These are phyloP conservation scores for Mesorhabditis sp. DNA, from an alignment of 2,888 invertebrate species.

Conservation along the genomic window DNA sequence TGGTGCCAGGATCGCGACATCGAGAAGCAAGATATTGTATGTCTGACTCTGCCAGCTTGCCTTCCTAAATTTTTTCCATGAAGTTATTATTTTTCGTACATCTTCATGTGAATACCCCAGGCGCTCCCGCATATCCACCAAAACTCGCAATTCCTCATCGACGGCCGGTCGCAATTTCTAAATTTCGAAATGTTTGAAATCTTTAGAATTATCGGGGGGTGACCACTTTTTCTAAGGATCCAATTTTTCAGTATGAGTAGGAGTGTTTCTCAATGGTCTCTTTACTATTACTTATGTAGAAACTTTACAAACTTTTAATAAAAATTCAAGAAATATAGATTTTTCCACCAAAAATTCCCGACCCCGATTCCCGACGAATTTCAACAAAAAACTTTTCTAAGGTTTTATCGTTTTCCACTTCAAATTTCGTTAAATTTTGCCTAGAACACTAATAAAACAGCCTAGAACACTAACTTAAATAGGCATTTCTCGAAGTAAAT, in stretches of 20 bases:
- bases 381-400: too few relatives aligned
- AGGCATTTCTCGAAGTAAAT: too few relatives aligned
- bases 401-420: too few relatives aligned
- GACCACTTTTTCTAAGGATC: too few relatives aligned
- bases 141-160: slow-evolving; percentile 40
- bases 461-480: too few relatives aligned
- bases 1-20: neutral
- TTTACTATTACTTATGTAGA: too few relatives aligned
- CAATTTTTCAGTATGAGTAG: too few relatives aligned
- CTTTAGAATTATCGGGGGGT: neutral
- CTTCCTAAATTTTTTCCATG: slow-evolving; percentile 8
- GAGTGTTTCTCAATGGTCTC: slow-evolving; percentile 10
- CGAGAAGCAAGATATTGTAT: neutral
- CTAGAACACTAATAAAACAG: too few relatives aligned
- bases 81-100: neutral
- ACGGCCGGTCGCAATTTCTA: slow-evolving; percentile 32
- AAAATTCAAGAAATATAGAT: neutral
- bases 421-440: too few relatives aligned
- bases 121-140: slow-evolving; percentile 33
- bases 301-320: too few relatives aligned
- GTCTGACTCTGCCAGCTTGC: neutral
- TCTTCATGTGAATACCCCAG: slow-evolving; percentile 19
- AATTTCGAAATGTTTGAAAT: neutral
- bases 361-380: too few relatives aligned
- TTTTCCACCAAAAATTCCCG: slow-evolving; percentile 8